phyloP scores from a whole-genome alignment of 1,140 invertebrate species.

The Drosophila suzukii region DNA sequence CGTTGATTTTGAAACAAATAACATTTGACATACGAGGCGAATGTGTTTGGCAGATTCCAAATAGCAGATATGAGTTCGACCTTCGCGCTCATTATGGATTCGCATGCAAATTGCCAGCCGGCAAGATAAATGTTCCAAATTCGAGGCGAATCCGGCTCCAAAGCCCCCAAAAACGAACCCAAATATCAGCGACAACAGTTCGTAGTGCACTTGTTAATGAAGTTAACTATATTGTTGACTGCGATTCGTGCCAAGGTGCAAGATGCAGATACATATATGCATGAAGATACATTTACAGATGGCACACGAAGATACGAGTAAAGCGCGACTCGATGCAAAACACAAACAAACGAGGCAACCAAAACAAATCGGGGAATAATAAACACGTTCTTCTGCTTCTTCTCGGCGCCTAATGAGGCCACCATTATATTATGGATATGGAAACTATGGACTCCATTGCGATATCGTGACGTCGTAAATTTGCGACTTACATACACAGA shows the following conservation, averaged over 20 bases:
- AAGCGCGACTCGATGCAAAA: constrained; percentile 25
- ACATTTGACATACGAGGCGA: constrained; percentile 42
- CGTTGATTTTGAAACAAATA: constrained; percentile 55
- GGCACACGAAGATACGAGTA: constrained; percentile 19
- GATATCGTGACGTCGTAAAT: constrained; percentile 46
- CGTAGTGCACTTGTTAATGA: constrained; percentile 68
- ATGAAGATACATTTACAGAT: constrained; percentile 14
- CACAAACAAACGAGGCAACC: constrained; percentile 58
- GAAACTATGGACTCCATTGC: constrained; percentile 6
- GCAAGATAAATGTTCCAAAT: constrained; percentile 48
- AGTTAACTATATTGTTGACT: constrained; percentile 62
- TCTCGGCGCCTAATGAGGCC: constrained; percentile 64
- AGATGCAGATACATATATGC: constrained; percentile 44
- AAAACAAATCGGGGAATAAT: constrained; percentile 64
- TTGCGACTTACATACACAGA: constrained; percentile 1
- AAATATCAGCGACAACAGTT: constrained; percentile 28
- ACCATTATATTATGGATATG: constrained; percentile 7
- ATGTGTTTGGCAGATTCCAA: constrained; percentile 46
- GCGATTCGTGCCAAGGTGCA: constrained; percentile 69
- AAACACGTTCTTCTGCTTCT: constrained; percentile 11
- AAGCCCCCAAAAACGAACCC: constrained; percentile 11
- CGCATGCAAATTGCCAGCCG: constrained; percentile 23
- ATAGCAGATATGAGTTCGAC: constrained; percentile 57
- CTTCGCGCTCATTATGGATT: constrained; percentile 68
- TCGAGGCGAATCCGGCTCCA: constrained; percentile 9